Base-by-base conservation (phyloP, 2,797 vertebrate genomes). In the Lepilemur ruficaudatus region DNA sequence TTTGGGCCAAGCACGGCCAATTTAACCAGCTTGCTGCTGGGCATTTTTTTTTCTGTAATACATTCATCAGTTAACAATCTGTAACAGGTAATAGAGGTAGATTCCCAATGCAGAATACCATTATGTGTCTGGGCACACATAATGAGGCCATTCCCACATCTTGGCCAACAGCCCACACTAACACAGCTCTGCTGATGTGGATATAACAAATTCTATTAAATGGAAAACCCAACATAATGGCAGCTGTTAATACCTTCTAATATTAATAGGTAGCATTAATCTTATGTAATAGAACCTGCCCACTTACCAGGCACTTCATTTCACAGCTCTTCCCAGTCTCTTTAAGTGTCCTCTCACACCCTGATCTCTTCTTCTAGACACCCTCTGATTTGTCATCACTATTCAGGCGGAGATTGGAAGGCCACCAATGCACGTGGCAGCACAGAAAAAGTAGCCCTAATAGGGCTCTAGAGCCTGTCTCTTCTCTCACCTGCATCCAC, bases 261-360 rank as follows among this genome's bases (percentile, higher is more conserved):
- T 92, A 87, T 93, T 94, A 97, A 96, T 92, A 93, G 75, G 48
- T 30, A 67, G 76, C 93, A 91, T 97, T 91, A 81, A 91, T 98
- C 96, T 84, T 81, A 18, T 3, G 2, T 70, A 85, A 95, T 20
- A 63, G 93, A 93, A 78, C 91, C 94, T 83, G 80, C 69, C 93
- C 75, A 86, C 32, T 61, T 48, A 59, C 48, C 28, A 46, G 70
- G 35, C 32, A 81, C 75, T 91, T 95, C 35, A 69, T 87, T 65
- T 84, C 83, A 81, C 25, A 81, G 91, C 43, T 89, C 79, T 93
- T 83, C 55, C 35, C 18, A 14, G 17, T 46, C 76, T 65, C 67
- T 79, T 79, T 57, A 35, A 50, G 10, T 43, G 22, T 79, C 50
- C 14, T 30, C 48, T 88, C 52, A 76, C 61, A 59, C 18, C 28